These are phyloP conservation scores for Brachypodius melanocephalos DNA, from an alignment of 2,113 vertebrate genomes.

Conservation along the genomic window DNA sequence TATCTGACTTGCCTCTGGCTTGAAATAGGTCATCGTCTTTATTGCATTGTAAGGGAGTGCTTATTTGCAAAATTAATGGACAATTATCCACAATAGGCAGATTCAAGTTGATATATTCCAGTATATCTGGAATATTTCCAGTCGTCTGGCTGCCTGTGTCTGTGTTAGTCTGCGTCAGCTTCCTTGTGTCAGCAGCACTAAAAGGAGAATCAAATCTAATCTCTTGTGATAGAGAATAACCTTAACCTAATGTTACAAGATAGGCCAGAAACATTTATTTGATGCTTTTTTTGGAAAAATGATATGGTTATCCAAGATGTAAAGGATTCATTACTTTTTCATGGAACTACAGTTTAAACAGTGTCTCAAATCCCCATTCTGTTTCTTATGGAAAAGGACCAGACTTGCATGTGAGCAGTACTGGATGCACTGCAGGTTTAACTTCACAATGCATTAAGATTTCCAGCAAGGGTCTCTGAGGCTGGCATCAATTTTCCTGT, in stretches of 20 bases:
- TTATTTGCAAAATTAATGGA: slow-evolving; percentile 59
- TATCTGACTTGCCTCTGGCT: slow-evolving; percentile 8
- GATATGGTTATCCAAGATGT: background rate
- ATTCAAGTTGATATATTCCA: slow-evolving; percentile 39
- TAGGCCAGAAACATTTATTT: background rate
- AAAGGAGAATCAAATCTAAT: slow-evolving; percentile 40
- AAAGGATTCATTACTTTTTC: background rate
- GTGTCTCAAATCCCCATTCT: background rate
- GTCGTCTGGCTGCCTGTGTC: slow-evolving; percentile 5
- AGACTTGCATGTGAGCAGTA: background rate
- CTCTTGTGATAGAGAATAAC: slow-evolving; percentile 23
- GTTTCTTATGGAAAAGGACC: background rate
- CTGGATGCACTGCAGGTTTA: background rate
- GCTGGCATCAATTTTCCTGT: background rate
- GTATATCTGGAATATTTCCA: slow-evolving; percentile 44
- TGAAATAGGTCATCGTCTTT: slow-evolving; percentile 30
- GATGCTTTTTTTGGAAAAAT: slow-evolving; percentile 9
- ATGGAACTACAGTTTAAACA: background rate
- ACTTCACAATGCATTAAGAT: background rate
- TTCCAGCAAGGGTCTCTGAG: background rate
- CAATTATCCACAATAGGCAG: slow-evolving; percentile 11
- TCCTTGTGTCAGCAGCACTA: slow-evolving; percentile 26
- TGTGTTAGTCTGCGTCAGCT: background rate
- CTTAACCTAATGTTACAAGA: slow-evolving; percentile 8
- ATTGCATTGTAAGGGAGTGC: slow-evolving; percentile 31